Conservation (phyloP, 2,888 invertebrate species). For the Drosophila eohydei region DNA sequence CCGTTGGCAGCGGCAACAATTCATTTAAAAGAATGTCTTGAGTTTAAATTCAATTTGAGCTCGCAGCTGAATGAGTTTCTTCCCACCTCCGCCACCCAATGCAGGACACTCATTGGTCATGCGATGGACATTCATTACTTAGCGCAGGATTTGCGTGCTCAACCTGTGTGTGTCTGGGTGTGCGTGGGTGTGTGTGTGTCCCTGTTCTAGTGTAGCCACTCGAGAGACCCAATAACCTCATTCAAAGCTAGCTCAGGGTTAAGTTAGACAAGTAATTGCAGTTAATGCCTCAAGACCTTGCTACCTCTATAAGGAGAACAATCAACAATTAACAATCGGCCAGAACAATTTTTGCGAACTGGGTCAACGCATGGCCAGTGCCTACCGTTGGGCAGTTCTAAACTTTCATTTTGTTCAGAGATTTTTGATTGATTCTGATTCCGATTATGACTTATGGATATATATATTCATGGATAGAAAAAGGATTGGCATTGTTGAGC, state of each 20-base stretch:
- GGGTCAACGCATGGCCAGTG: conserved; percentile 74
- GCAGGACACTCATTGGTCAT: conserved; percentile 15
- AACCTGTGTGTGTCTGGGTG: neutral
- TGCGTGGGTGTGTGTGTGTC: neutral
- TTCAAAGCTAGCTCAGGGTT: conserved; percentile 40
- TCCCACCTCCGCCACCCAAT: neutral
- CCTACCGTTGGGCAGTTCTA: conserved; percentile 3
- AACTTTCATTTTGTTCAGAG: conserved; percentile 19
- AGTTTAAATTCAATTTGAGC: conserved; percentile 45
- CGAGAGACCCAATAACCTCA: conserved; percentile 33
- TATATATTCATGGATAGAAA: too few species aligned
- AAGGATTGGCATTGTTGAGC: neutral
- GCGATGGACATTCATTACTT: conserved; percentile 44
- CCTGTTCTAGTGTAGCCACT: conserved; percentile 4
- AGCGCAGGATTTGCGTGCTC: conserved; percentile 44
- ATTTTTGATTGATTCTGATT: conserved; percentile 9
- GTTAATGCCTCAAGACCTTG: conserved; percentile 52
- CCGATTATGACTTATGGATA: too few species aligned
- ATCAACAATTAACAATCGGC: conserved; percentile 57
- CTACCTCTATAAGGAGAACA: conserved; percentile 52
- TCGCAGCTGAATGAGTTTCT: conserved; percentile 7
- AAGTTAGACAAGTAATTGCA: conserved; percentile 53
- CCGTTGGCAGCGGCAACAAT: conserved; percentile 15
- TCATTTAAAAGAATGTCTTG: conserved; percentile 21
- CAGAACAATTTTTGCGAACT: conserved; percentile 53